Conservation (phyloP, 2,888 invertebrate species). For the Stenotaenia linearis region DNA sequence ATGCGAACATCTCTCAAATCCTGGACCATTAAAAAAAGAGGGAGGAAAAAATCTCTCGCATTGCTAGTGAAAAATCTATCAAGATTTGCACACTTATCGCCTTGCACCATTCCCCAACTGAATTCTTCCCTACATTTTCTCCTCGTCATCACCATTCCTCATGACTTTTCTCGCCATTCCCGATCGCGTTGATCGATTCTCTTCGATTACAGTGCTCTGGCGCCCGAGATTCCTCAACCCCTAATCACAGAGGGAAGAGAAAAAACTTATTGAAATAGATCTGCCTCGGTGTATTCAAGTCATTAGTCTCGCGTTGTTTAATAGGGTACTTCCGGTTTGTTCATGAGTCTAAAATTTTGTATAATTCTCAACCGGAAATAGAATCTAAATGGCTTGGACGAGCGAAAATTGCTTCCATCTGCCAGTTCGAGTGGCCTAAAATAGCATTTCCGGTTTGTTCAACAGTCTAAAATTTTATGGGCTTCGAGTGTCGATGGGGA, state of each 20-base stretch:
- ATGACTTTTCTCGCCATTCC: constrained; percentile 21
- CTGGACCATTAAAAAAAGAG: neutral
- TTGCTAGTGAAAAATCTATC: constrained; percentile 17
- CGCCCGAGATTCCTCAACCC: neutral
- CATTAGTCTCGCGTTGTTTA: too few relatives aligned
- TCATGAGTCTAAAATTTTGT: too few relatives aligned
- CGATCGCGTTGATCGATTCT: constrained; percentile 16
- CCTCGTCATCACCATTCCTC: constrained; percentile 26
- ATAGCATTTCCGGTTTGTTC: too few relatives aligned
- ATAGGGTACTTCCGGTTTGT: too few relatives aligned
- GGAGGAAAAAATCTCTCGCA: neutral
- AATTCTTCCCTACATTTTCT: constrained; percentile 23
- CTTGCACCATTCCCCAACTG: constrained; percentile 12
- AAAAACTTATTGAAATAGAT: neutral
- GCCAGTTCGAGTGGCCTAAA: too few relatives aligned
- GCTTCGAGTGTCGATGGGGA: too few relatives aligned
- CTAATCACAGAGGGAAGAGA: neutral
- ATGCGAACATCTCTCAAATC: neutral
- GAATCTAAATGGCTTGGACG: too few relatives aligned
- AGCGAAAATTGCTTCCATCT: too few relatives aligned
- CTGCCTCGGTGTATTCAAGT: too few relatives aligned
- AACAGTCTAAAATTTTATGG: too few relatives aligned
- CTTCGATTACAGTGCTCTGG: neutral
- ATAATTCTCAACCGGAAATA: too few relatives aligned
- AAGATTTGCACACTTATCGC: constrained; percentile 24